Evolutionary conservation across 2,888 invertebrate species (phyloP).

Genomic region (Nyleta sp.): DNA sequence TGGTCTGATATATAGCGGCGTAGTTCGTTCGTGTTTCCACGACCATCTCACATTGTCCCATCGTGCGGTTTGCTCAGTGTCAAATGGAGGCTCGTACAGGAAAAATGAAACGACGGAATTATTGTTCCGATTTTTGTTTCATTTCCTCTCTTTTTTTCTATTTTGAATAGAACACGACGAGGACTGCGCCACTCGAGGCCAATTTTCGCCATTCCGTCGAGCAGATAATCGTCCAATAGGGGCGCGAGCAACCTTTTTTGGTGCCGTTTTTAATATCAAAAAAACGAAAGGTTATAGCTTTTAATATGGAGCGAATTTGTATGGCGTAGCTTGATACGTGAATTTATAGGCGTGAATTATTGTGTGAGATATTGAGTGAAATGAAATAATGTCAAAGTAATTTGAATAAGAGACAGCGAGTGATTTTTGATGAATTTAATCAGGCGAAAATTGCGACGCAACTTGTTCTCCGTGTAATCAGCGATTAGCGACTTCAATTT

Average conservation of each 20-base stretch:
- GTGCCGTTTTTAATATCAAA: no score
- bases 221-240: background rate
- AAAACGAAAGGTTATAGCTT: no score
- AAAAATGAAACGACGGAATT: constrained; percentile 38
- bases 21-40: constrained; percentile 51
- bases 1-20: constrained; percentile 40
- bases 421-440: no score
- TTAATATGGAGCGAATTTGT: no score
- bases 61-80: constrained; percentile 29
- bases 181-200: constrained; percentile 26
- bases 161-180: constrained; percentile 26
- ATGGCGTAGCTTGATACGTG: no score
- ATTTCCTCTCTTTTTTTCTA: constrained; percentile 24
- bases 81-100: constrained; percentile 36
- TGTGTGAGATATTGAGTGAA: no score
- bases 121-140: constrained; percentile 16
- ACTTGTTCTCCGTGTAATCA: background rate
- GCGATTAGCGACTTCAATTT: background rate
- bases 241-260: no score
- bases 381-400: no score
- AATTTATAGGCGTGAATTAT: no score
- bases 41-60: constrained; percentile 49
- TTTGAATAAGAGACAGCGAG: no score
- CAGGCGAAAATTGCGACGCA: no score
- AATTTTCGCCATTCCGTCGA: constrained; percentile 14